These are phyloP conservation scores for Triops longicaudatus DNA, from an alignment of 1,140 invertebrate genomes.

Conservation along the genomic window DNA sequence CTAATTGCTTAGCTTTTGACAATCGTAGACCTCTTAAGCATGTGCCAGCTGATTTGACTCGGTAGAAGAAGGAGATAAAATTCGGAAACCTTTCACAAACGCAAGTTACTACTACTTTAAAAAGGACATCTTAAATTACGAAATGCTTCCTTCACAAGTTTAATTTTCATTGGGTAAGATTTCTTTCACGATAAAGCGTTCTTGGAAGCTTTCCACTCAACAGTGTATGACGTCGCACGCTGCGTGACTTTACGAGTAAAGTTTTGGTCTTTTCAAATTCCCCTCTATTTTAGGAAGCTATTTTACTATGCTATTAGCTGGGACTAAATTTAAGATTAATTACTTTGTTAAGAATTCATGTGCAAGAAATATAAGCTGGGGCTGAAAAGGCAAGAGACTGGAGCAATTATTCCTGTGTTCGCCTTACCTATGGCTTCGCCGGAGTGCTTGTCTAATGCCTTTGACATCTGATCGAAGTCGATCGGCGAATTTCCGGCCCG, in stretches of 20 bases:
- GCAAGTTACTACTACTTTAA: no score
- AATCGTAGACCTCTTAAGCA: background rate
- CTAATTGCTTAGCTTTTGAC: background rate
- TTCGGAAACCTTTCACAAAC: no score
- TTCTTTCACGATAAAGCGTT: no score
- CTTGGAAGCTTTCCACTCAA: no score
- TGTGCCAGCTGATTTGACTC: no score
- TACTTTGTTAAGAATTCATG: background rate
- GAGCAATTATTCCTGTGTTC: background rate
- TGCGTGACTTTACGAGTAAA: background rate
- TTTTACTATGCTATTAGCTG: no score
- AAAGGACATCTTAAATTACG: no score
- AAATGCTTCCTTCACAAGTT: no score
- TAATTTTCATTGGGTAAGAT: no score
- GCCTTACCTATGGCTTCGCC: slow-evolving; percentile 45
- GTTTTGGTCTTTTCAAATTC: background rate
- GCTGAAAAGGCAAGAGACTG: background rate
- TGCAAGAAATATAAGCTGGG: background rate
- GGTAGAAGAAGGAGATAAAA: no score
- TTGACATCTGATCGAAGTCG: slow-evolving; percentile 74
- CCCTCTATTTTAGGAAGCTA: background rate
- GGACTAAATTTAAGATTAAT: no score
- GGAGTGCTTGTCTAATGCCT: slow-evolving; percentile 56
- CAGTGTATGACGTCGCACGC: background rate
- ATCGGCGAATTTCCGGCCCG: slow-evolving; percentile 57